Conservation (phyloP, 2,113 vertebrate genomes). For the Sus scrofa region T2T-Sscrofa CM000819.6:34033001-34033500, state of each 20-base stretch:
- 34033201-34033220: not conserved
- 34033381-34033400: not conserved
- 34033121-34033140: not conserved
- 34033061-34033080: not conserved
- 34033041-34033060: not conserved
- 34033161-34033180: not conserved
- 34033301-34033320: accelerated
- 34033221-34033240: not conserved
- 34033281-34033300: not conserved
- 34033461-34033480: too few species aligned
- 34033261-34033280: not conserved
- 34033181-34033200: not conserved
- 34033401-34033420: not conserved
- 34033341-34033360: not conserved
- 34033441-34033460: too few species aligned
- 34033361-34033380: not conserved
- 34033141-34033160: not conserved
- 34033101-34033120: not conserved
- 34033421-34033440: not conserved
- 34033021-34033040: not conserved
- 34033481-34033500: too few species aligned
- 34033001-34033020: too few species aligned
- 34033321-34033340: not conserved
- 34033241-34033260: not conserved
- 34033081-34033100: not conserved